Conservation (phyloP, 2,113 vertebrate species). For the Pedionomus torquatus region DNA sequence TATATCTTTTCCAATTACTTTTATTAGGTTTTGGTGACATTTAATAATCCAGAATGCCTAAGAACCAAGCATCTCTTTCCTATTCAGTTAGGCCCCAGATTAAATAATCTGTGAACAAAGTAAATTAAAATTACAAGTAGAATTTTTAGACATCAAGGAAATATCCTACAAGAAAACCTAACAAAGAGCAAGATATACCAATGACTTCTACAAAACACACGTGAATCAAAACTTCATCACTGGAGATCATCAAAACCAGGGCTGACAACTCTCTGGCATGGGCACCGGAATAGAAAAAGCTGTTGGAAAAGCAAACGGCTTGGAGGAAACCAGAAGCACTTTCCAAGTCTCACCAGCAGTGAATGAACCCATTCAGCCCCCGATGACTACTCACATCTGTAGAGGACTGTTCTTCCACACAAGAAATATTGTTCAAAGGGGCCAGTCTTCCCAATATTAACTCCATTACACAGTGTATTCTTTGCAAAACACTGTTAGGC, state of each 20-base stretch:
- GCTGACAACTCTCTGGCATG: not conserved
- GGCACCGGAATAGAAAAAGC: not conserved
- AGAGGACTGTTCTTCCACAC: not conserved
- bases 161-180: not conserved
- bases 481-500: not conserved
- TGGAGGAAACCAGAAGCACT: constrained; percentile 13
- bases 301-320: not conserved
- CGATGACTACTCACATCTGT: not conserved
- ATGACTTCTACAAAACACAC: not conserved
- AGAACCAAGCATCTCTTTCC: not conserved
- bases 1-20: not conserved
- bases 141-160: not conserved
- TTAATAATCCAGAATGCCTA: not conserved
- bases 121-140: not conserved
- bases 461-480: not conserved
- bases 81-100: not conserved
- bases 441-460: not conserved
- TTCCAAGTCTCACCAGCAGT: not conserved
- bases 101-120: not conserved
- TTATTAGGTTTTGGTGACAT: not conserved
- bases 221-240: not conserved
- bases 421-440: constrained; percentile 6
- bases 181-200: not conserved
- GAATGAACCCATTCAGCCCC: constrained; percentile 37
- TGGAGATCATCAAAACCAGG: not conserved